These are phyloP conservation scores for Nematostella vectensis DNA, from an alignment of 92 coral and sea anemone species.

Conservation along the genomic window DNA sequence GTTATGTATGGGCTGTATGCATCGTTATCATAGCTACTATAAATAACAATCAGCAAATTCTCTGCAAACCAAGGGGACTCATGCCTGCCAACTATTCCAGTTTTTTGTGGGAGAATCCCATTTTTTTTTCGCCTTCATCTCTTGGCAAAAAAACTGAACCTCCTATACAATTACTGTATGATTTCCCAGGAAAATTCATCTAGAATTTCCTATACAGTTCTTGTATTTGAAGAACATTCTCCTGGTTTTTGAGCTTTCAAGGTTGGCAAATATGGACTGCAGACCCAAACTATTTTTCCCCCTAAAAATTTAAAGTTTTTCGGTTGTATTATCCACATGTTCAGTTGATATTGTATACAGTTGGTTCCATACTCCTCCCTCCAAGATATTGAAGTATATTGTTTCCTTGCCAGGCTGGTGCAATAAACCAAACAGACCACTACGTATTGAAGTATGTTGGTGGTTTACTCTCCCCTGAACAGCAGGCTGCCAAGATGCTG, in stretches of 20 bases:
- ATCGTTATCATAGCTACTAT: too few species aligned
- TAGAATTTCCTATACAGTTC: neutral
- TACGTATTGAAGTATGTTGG: slow-evolving; percentile 83
- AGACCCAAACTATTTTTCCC: too few species aligned
- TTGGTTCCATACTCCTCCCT: too few species aligned
- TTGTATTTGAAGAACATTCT: neutral
- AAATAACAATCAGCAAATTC: too few species aligned
- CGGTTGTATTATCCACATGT: too few species aligned
- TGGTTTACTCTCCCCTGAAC: slow-evolving; percentile 83
- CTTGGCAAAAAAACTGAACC: neutral
- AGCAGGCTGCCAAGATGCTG: slow-evolving; percentile 87
- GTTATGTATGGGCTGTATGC: too few species aligned
- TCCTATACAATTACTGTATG: neutral
- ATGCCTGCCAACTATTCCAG: neutral
- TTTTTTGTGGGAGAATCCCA: neutral
- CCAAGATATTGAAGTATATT: too few species aligned
- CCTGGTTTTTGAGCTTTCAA: neutral
- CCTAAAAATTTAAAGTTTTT: too few species aligned
- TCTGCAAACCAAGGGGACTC: too few species aligned
- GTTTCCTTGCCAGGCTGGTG: slow-evolving; percentile 38
- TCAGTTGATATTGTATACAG: too few species aligned
- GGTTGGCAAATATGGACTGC: neutral
- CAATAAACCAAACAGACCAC: slow-evolving; percentile 54
- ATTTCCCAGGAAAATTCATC: neutral
- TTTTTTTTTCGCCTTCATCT: too few species aligned